Evolutionary conservation across 2,113 vertebrate genomes (phyloP), one percentile per base, ranked within the genome.

Genomic region (Tursiops truncatus): DNA sequence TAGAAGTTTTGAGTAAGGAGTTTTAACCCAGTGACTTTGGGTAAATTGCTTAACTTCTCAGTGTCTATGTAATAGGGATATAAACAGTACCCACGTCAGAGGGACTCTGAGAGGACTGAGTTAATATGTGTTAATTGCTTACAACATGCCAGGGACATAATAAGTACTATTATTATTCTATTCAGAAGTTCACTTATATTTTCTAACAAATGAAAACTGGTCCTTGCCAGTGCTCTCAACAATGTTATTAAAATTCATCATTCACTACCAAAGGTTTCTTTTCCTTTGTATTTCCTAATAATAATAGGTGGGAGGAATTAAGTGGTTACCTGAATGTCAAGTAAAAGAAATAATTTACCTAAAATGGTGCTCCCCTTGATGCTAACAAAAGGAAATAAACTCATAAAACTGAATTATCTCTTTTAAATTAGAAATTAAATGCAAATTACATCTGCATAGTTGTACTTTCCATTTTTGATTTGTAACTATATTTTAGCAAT

Each of bases 371-470:
- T 83, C 68, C 47, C 83, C 56, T 92, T 86, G 50, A 89, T 8
- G 26, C 21, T 84, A 94, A 87, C 41, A 90, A 84, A 87, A 91
- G 94, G 36, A 50, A 88, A 88, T 79, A 68, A 93, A 67, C 14
- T 62, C 92, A 77, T 88, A 83, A 96, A 92, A 76, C 15, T n/a
- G 31, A 97, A 68, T 79, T 41, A 8, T 73, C 41, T 89, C 56
- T 97, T 94, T 81, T 84, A 70, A 96, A 89, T 71, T 76, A 94
- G 80, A 96, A 96, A 77, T 79, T 89, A 94, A 89, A 68, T 96
- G 28, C 21, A 74, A 89, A 94, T 89, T 95, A 65, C 3, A 60
- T 82, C 47, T 93, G 21, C 26, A 10, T 77, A n/a, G 21, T 91
- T 80, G 15, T 90, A 38, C 41, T 53, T 94, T 85, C 47, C 67